Evolutionary conservation across 2,888 invertebrate genomes (phyloP).

Genomic region (Coelopa pilipes): DNA sequence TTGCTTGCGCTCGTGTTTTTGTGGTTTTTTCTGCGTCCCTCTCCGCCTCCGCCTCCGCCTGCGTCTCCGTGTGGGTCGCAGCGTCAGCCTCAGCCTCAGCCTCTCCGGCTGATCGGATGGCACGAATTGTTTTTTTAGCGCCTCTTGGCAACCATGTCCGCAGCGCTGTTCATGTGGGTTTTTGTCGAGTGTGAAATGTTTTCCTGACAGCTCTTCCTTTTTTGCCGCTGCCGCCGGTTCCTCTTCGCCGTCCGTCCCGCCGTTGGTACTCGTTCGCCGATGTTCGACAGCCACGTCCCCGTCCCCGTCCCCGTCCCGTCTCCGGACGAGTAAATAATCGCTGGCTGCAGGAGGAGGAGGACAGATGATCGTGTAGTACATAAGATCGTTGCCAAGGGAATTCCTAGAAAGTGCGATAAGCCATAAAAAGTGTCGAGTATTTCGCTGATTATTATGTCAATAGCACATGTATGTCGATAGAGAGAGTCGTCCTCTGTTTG

Average conservation of each 20-base stretch:
- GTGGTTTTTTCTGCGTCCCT: background rate
- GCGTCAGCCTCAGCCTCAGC: background rate
- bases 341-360: background rate
- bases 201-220: background rate
- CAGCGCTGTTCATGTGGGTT: background rate
- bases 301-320: too few species aligned
- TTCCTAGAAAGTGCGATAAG: too few species aligned
- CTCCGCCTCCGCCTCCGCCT: too few species aligned
- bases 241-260: background rate
- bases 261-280: too few species aligned
- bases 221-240: too few species aligned
- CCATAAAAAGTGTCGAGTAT: too few species aligned
- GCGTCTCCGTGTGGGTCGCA: too few species aligned
- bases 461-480: too few species aligned
- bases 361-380: background rate
- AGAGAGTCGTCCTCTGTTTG: too few species aligned
- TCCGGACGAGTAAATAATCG: too few species aligned
- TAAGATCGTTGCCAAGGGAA: background rate
- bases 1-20: background rate
- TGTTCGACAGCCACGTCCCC: too few species aligned
- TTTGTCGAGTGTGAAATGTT: background rate
- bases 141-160: background rate
- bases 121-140: background rate
- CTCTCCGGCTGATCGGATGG: slow-evolving; percentile 10
- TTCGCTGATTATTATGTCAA: too few species aligned